Evolutionary conservation across 2,888 invertebrate genomes (phyloP).

Genomic region (Chrysolina oricalcia): DNA sequence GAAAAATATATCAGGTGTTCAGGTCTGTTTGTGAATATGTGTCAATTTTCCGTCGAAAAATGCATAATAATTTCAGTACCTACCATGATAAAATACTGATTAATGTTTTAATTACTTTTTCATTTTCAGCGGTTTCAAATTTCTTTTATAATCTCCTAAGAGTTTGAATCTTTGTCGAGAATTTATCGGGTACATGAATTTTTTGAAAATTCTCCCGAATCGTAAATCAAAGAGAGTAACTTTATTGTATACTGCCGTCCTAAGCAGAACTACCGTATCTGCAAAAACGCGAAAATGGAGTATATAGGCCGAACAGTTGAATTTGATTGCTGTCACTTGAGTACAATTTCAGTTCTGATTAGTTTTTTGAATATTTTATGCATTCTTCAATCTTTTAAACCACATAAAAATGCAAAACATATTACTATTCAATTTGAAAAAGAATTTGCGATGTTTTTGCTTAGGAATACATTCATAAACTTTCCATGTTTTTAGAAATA

Average conservation of each 20-base stretch:
- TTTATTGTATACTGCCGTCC: constrained; percentile 10
- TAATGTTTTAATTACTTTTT: no score
- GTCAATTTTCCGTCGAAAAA: no score
- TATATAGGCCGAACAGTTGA: background rate
- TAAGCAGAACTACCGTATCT: constrained; percentile 2
- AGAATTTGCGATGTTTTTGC: background rate
- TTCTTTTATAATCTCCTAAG: no score
- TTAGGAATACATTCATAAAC: background rate
- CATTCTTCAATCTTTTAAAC: background rate
- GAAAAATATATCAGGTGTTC: no score
- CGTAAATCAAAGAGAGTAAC: no score
- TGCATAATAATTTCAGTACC: no score
- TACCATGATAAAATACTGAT: no score
- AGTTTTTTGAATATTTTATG: background rate
- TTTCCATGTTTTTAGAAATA: background rate
- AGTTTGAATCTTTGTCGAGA: no score
- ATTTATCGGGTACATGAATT: no score
- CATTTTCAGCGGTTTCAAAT: no score
- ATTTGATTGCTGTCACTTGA: constrained; percentile 10
- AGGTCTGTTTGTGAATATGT: no score
- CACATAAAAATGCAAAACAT: background rate
- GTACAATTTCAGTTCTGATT: constrained; percentile 9
- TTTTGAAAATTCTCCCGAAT: no score
- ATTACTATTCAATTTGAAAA: background rate
- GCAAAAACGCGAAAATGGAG: background rate